Conservation (phyloP, 2,888 invertebrate species). For the Agrochola litura region DNA sequence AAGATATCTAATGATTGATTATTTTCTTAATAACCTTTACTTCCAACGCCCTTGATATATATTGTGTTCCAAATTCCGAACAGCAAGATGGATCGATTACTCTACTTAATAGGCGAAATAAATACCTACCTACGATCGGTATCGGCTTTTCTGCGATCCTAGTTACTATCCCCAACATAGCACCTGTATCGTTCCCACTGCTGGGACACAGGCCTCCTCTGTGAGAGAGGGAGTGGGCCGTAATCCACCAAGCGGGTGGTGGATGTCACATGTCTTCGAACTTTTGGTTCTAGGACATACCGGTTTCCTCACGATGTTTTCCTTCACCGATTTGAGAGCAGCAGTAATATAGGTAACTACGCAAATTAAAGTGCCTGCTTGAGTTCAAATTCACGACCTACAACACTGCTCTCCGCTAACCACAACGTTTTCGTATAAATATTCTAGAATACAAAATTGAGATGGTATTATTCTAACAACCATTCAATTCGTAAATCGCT, state of each 20-base stretch:
- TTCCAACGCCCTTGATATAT: neutral
- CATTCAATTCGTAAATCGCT: slow-evolving; percentile 54
- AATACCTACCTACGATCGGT: neutral
- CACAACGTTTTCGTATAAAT: slow-evolving; percentile 14
- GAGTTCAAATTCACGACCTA: neutral
- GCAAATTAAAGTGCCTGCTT: neutral
- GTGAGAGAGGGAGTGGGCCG: neutral
- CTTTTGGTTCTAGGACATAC: neutral
- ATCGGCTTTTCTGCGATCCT: neutral
- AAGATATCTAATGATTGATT: slow-evolving; percentile 20
- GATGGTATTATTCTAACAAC: slow-evolving; percentile 59
- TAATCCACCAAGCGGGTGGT: neutral
- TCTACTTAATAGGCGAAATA: neutral
- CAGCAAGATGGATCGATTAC: slow-evolving; percentile 26
- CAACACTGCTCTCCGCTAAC: neutral
- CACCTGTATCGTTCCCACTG: neutral
- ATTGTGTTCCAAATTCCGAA: slow-evolving; percentile 16
- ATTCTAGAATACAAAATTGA: slow-evolving; percentile 48
- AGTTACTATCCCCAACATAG: neutral
- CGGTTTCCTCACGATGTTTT: neutral
- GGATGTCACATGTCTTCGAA: neutral
- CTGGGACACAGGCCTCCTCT: neutral
- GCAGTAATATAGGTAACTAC: neutral
- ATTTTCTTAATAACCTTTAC: neutral
- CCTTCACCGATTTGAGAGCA: neutral